Evolutionary conservation across 2,888 invertebrate genomes (phyloP), one percentile per base, ranked within the genome.

Genomic region (Hemistola chrysoprasaria): DNA sequence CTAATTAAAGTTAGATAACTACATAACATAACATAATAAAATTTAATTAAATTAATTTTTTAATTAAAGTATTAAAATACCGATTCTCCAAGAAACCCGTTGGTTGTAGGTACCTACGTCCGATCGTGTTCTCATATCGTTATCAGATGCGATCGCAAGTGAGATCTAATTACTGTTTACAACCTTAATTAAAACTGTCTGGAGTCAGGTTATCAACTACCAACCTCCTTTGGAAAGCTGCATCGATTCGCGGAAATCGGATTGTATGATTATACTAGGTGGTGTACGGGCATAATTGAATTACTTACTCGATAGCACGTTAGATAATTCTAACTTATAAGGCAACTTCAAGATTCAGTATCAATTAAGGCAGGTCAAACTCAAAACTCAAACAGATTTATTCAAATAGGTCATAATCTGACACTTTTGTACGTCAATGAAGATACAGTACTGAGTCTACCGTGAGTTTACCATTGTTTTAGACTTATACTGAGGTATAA

Each of bases 171-270:
- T 53, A 44, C 50, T 47, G 49, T 49, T 49, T 53, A 44, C 47
- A 26, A 28, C 33, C 7, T 48, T 45, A 51, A 51, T 50, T 49
- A 44, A 53, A 43, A 30, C 37, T 34, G 37, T 11, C 25, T 40
- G 33, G 33, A 24, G 23, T 51, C 40, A 35, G 36, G 37, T 39
- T 50, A 45, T 40, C 31, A n/a, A n/a, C n/a, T n/a, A n/a, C n/a
- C n/a, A n/a, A n/a, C n/a, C n/a, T n/a, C 40, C 45, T 37, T 50
- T 53, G 41, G 50, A 56, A 53, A 53, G 50, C 40, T 39, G 37
- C 41, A 41, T 43, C 42, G 33, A 8, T 55, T 50, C 53, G 49
- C 41, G 40, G 50, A 51, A 53, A 46, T 43, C 43, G 33, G 40
- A 49, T 22, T 40, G 37, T 26, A 27, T 25, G 8, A 38, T 47